phyloP scores from a whole-genome alignment of 2,113 vertebrate species.

The Blennius ocellaris region DNA sequence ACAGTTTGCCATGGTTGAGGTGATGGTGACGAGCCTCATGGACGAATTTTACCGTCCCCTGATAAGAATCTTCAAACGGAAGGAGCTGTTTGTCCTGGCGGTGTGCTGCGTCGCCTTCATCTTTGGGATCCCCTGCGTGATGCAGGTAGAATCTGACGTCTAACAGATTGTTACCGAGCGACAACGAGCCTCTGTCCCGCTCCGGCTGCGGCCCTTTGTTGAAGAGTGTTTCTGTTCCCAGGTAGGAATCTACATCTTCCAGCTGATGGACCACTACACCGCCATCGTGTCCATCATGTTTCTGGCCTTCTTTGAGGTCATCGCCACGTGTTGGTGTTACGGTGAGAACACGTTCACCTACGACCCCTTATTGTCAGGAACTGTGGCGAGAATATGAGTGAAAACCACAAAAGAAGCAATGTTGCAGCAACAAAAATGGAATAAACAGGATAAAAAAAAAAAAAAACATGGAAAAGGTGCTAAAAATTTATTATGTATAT shows the following conservation, averaged over 20 bases:
- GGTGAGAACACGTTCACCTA: conserved; percentile 61
- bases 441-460: no score
- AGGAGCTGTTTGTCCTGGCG: conserved; percentile 79
- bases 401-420: no score
- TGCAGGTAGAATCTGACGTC: conserved; percentile 72
- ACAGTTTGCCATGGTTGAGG: conserved; percentile 86
- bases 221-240: conserved; percentile 41
- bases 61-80: conserved; percentile 69
- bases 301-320: conserved; percentile 83
- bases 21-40: conserved; percentile 84
- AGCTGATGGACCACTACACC: conserved; percentile 86
- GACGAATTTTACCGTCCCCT: conserved; percentile 68
- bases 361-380: no score
- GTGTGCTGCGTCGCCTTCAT: conserved; percentile 71
- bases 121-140: conserved; percentile 81
- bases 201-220: not conserved
- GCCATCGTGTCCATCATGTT: conserved; percentile 85
- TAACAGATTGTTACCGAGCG: not conserved
- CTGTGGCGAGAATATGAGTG: no score
- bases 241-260: conserved; percentile 85
- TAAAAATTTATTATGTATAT: no score
- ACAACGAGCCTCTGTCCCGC: not conserved
- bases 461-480: no score
- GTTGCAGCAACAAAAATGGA: no score
- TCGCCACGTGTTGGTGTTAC: conserved; percentile 80